Percentiles rank a stretch among this genome's conserved stretches.
Conservation (phyloP, 2,797 vertebrate genomes). For the Chaenodraco wilsoni region DNA sequence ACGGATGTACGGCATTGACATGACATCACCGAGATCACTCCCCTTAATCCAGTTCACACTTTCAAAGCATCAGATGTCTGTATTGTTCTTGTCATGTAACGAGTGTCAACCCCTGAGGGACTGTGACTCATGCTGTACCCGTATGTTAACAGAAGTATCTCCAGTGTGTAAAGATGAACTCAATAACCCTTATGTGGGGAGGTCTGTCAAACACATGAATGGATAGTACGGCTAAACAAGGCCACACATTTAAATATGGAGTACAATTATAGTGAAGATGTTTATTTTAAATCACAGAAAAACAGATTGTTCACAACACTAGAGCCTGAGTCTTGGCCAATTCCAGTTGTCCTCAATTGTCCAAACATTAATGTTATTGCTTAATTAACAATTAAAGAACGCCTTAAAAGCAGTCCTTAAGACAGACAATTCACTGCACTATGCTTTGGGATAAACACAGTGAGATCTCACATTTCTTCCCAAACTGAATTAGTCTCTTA, state of each 20-base stretch:
- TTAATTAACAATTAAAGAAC: conserved; percentile 46
- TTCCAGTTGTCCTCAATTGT: conserved; percentile 46
- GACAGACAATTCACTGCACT: conserved; percentile 61
- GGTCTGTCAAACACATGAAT: conserved; percentile 32
- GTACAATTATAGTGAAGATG: conserved; percentile 23
- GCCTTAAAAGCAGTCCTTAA: conserved; percentile 39
- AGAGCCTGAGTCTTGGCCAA: conserved; percentile 13
- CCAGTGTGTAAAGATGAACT: conserved; percentile 3
- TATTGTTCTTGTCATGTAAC: conserved; percentile 11
- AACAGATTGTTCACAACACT: conserved; percentile 22
- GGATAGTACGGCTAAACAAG: conserved; percentile 14
- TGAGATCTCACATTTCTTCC: conserved; percentile 54
- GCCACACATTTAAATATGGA: not conserved
- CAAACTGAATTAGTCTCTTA: conserved; percentile 70
- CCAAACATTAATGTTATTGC: conserved; percentile 64
- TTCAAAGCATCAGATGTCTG: conserved; percentile 53
- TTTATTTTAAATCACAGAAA: conserved; percentile 14
- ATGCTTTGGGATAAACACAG: conserved; percentile 60
- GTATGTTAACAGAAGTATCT: not conserved
- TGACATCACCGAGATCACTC: conserved; percentile 48
- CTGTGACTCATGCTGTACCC: conserved; percentile 1
- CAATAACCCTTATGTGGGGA: not conserved
- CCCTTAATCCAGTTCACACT: conserved; percentile 58
- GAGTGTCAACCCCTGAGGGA: conserved; percentile 36
- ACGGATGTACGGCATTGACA: conserved; percentile 21